Base-by-base conservation (phyloP, 2,797 vertebrate species). In the Clarias platycephalus region DNA sequence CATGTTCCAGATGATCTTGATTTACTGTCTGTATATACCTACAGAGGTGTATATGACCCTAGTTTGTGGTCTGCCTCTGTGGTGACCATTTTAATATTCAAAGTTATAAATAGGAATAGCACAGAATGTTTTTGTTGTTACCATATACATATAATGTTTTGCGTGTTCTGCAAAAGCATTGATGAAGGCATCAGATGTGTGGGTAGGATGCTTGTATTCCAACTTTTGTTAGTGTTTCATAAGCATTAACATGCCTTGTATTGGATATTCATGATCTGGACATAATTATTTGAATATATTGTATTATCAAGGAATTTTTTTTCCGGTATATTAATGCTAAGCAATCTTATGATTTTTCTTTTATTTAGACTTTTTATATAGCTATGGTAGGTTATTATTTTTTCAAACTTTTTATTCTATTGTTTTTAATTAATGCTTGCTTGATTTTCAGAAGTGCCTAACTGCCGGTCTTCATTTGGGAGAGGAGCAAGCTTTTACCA, bases 401-500 rank as follows among this genome's bases (percentile, higher is more conserved):
- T 16, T 5, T 76, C 1, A 8, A 28, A 22, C 18, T 49, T 34
- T 58, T 24, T n/a, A 13, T 20, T 5, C 16, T 53, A 2, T 26
- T 58, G 18, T 40, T 63, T 34, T 26, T 28, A 0, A 44, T 28
- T 10, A 24, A 22, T 75, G 18, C 74, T 26, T 24, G n/a, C 49
- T 86, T 76, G 58, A 34, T 66, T 37, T 66, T 80, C 95, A 99
- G 97, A 99, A 97, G 97, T 99, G 96, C 97, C 98, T 95, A 98
- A 97, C 92, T 99, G 98, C 93, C 97, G 97, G 94, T 97, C 97
- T 67, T 95, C 96, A 0, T 98, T 97, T 86, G 94, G 97, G 90
- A 96, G 95, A 92, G 94, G 94, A 62, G 95, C 95, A 22, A 94
- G 92, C 9, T 96, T 97, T 93, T 99, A 96, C 95, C 96, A 96